Evolutionary conservation across 2,888 invertebrate species (phyloP), one percentile per base, ranked within the genome.

Genomic region (Polydesmus complanatus): DNA sequence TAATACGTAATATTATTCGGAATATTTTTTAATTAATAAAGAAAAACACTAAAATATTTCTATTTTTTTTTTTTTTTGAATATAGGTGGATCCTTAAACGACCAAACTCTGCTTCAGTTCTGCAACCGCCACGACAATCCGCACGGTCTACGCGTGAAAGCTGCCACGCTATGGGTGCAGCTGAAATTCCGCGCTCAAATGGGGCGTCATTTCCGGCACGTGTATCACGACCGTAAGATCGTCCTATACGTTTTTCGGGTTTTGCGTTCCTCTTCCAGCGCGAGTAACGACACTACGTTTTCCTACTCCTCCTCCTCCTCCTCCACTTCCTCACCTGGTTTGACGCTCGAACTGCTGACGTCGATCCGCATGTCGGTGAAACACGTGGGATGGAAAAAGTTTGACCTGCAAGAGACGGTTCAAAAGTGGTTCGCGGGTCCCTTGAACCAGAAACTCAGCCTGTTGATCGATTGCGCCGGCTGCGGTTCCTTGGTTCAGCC

Each of bases 41-140:
- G 19, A 11, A 52, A 11, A n/a, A 8, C 19, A 52, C 19, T 21
- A 5, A n/a, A n/a, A n/a, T n/a, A n/a, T n/a, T n/a, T n/a, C n/a
- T 21, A 14, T 53, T 14, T 21, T 18, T 58, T 55, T 21, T 61
- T 63, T 61, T 65, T 57, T 66, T 67, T 66, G 71, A 71, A 72
- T 75, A 37, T 79, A 91, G 91, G 91, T 69, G 83, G 83, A 68
- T 83, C 83, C 70, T 78, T 89, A 69, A 90, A 90, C 73, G 86
- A 88, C 58, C 90, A 91, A 74, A 83, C 86, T 62, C 78, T 91
- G 68, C 80, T 92, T 68, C 89, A 91, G 74, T 92, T 92, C 77
- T 82, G 86, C 61, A 82, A 86, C 70, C 81, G 83, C 66, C 79
- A 79, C 66, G 82, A 83, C 62, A 68, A 74, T 67, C 76, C 74